phyloP scores from a whole-genome alignment of 2,797 vertebrate species.

The Euphonia xanthogaster region DNA sequence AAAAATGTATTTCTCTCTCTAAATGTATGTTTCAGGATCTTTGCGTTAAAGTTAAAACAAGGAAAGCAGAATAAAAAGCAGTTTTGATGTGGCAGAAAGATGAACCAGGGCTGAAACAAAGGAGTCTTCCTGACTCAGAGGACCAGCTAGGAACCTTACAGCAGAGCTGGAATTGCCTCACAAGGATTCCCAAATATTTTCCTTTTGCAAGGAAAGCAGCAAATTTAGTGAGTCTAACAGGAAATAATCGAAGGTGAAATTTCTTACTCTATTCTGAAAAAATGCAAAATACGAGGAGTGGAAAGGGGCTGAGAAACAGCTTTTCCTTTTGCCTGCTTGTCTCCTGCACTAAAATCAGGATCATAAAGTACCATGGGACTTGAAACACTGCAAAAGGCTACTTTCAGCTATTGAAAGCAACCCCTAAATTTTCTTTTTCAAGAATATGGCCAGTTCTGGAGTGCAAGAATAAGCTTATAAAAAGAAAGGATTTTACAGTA shows the following conservation, averaged over 20 bases:
- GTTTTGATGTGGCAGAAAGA: neutral
- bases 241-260: neutral
- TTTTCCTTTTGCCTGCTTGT: neutral
- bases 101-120: neutral
- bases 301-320: neutral
- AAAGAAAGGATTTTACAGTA: neutral
- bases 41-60: slow-evolving; percentile 47
- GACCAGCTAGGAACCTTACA: neutral
- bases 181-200: neutral
- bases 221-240: neutral
- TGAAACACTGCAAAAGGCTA: neutral
- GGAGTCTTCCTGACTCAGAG: neutral
- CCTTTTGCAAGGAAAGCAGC: neutral
- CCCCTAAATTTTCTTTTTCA: neutral
- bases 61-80: neutral
- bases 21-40: slow-evolving; percentile 45
- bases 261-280: slow-evolving; percentile 22
- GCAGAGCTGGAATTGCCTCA: neutral
- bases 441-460: neutral
- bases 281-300: neutral
- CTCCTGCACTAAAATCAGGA: neutral
- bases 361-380: neutral
- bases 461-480: neutral
- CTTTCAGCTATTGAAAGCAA: neutral
- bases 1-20: neutral